Conservation (phyloP, 2,113 vertebrate genomes). For the Chrysemys picta region DNA sequence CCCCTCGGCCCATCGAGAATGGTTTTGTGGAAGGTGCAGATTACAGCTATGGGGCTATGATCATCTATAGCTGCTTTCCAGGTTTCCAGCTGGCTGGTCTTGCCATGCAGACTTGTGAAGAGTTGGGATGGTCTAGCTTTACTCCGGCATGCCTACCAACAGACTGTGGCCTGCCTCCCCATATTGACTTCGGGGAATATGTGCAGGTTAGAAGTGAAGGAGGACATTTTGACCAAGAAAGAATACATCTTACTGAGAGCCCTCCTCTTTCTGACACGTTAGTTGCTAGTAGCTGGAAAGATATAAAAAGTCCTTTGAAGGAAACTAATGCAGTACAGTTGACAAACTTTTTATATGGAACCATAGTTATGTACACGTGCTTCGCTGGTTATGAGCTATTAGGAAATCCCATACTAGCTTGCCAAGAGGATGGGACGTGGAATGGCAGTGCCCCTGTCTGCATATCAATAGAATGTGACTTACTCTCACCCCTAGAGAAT, state of each 20-base stretch:
- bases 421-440: conserved; percentile 94
- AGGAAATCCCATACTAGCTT: conserved; percentile 81
- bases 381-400: conserved; percentile 89
- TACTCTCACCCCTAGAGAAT: conserved; percentile 82
- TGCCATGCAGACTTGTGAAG: conserved; percentile 94
- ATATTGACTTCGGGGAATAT: conserved; percentile 96
- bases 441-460: conserved; percentile 93
- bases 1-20: conserved; percentile 91
- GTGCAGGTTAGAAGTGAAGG: conserved; percentile 73
- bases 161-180: conserved; percentile 96
- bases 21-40: conserved; percentile 98
- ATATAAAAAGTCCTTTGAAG: conserved; percentile 34
- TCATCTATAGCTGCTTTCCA: conserved; percentile 98
- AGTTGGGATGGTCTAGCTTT: conserved; percentile 91
- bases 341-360: conserved; percentile 87
- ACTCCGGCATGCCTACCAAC: conserved; percentile 87
- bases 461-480: conserved; percentile 86
- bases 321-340: conserved; percentile 45
- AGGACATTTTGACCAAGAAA: conserved; percentile 54
- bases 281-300: conserved; percentile 31
- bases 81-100: conserved; percentile 93
- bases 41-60: conserved; percentile 92
- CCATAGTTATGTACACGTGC: conserved; percentile 87
- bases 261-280: conserved; percentile 16
- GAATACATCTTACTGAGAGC: conserved; percentile 36